phyloP scores from a whole-genome alignment of 1,140 invertebrate genomes.

The Campoletis sonorensis region DNA sequence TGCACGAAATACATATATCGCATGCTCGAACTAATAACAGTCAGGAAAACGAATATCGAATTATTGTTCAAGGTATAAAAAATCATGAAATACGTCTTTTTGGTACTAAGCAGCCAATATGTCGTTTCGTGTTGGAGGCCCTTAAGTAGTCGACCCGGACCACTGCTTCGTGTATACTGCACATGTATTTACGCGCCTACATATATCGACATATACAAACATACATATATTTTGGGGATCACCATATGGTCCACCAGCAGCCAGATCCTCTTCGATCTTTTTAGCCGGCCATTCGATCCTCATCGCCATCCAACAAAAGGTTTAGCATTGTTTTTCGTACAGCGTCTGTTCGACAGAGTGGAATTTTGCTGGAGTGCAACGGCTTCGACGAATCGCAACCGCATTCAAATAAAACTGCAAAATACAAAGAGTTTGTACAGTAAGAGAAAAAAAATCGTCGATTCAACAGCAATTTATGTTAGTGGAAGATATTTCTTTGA shows the following conservation, averaged over 20 bases:
- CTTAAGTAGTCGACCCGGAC: constrained; percentile 57
- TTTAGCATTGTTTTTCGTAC: constrained; percentile 61
- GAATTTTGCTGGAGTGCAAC: constrained; percentile 30
- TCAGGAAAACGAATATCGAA: not conserved
- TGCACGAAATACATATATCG: not conserved
- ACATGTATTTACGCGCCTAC: not conserved
- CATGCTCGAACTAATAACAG: not conserved
- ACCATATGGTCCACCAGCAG: constrained; percentile 68
- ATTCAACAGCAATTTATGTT: no score
- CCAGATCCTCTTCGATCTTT: constrained; percentile 56
- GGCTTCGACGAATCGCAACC: constrained; percentile 28
- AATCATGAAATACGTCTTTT: constrained; percentile 4
- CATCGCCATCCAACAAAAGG: constrained; percentile 44
- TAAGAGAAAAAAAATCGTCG: not conserved
- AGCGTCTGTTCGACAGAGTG: constrained; percentile 39
- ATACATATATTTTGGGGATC: constrained; percentile 56
- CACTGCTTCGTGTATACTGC: constrained; percentile 64
- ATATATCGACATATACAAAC: not conserved
- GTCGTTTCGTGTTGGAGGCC: constrained; percentile 22
- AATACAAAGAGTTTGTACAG: not conserved
- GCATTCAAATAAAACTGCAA: constrained; percentile 4
- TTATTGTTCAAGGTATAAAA: not conserved
- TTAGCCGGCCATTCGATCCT: constrained; percentile 65
- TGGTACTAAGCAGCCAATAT: not conserved
- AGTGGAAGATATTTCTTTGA: no score